Evolutionary conservation across 2,113 vertebrate species (phyloP).

Genomic region (Rhizomys pruinosus): DNA sequence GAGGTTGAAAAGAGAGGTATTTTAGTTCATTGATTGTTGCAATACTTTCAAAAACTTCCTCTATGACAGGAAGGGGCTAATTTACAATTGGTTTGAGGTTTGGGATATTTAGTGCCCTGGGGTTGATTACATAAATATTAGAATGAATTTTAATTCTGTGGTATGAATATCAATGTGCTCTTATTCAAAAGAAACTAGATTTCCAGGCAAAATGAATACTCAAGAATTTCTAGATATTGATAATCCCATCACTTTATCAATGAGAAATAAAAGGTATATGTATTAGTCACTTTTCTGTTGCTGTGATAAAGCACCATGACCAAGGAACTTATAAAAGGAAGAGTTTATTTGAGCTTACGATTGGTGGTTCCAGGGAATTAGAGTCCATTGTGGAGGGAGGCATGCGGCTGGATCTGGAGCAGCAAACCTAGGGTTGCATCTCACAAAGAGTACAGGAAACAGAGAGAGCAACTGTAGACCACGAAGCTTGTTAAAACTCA

Average conservation of each 20-base stretch:
- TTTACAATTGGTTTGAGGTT: slow-evolving; percentile 43
- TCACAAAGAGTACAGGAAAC: too few species aligned
- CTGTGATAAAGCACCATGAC: not conserved
- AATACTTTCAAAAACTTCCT: slow-evolving; percentile 2
- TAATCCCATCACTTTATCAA: not conserved
- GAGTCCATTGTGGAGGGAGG: too few species aligned
- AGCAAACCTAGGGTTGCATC: too few species aligned
- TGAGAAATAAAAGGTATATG: not conserved
- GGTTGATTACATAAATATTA: too few species aligned
- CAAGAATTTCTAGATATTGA: not conserved
- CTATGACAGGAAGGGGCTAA: not conserved
- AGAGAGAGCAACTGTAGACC: too few species aligned
- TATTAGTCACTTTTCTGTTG: too few species aligned
- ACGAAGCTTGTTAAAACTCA: too few species aligned
- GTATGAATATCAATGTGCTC: not conserved
- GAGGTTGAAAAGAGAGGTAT: not conserved
- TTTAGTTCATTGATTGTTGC: not conserved
- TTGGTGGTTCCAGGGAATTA: too few species aligned
- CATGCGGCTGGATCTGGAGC: too few species aligned
- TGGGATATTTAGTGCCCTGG: slow-evolving; percentile 34
- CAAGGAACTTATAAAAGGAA: not conserved
- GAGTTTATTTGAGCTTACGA: not conserved
- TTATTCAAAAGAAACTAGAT: slow-evolving; percentile 45
- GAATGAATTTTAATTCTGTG: too few species aligned
- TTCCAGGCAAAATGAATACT: slow-evolving; percentile 28